Percentiles rank a stretch among this genome's conserved stretches.
phyloP scores from a whole-genome alignment of 2,888 invertebrate species.

The Drosophila phalerata region DNA sequence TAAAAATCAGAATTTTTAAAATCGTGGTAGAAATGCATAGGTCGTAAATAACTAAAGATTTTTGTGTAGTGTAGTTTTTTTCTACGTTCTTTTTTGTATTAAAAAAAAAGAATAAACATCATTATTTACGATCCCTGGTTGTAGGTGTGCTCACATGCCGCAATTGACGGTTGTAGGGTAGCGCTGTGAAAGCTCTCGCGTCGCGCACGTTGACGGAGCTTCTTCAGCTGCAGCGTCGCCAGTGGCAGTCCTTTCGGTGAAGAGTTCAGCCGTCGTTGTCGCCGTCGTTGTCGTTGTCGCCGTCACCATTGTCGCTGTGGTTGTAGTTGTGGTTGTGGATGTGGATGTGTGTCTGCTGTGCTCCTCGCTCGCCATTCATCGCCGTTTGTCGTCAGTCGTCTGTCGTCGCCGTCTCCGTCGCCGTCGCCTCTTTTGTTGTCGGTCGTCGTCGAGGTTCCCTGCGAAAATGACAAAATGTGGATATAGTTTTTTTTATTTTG shows the following conservation, averaged over 20 bases:
- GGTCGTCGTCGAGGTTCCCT: slow-evolving; percentile 50
- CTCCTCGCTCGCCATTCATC: slow-evolving; percentile 23
- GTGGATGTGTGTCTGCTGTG: slow-evolving; percentile 19
- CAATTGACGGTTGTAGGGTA: slow-evolving; percentile 9
- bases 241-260: slow-evolving; percentile 80
- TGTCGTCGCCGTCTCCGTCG: slow-evolving; percentile 42
- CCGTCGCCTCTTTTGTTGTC: slow-evolving; percentile 7
- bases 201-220: slow-evolving; percentile 47
- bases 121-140: too few species aligned
- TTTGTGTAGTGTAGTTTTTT: too few species aligned
- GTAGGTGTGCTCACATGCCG: slow-evolving; percentile 18
- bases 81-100: too few species aligned
- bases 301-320: slow-evolving; percentile 14
- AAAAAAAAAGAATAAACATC: too few species aligned
- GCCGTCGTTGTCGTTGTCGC: slow-evolving; percentile 5
- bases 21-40: too few species aligned
- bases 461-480: slow-evolving; percentile 78
- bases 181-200: slow-evolving; percentile 48
- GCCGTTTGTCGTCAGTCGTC: slow-evolving; percentile 40
- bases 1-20: too few species aligned
- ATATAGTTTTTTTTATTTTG: slow-evolving; percentile 71
- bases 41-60: too few species aligned
- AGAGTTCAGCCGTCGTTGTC: slow-evolving; percentile 70
- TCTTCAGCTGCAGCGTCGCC: slow-evolving; percentile 67
- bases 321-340: too few species aligned